These are phyloP conservation scores for Chelonia mydas DNA, from an alignment of 2,797 vertebrate species.

Conservation along the genomic window DNA sequence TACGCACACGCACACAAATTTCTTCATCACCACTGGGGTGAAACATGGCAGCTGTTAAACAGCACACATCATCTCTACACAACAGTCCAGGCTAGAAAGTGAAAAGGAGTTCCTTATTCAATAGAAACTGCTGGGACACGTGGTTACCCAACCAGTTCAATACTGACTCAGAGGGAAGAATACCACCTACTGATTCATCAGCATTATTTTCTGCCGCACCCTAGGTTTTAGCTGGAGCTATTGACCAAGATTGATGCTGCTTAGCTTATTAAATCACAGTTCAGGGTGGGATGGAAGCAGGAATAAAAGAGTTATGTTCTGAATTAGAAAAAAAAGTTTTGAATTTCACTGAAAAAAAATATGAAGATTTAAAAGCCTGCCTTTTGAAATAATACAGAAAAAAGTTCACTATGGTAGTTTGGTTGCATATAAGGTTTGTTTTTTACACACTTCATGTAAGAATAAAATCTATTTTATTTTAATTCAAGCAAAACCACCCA, in stretches of 20 bases:
- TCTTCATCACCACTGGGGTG: background rate
- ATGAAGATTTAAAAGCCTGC: background rate
- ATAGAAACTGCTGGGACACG: background rate
- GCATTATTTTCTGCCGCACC: background rate
- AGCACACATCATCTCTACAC: background rate
- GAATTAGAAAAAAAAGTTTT: background rate
- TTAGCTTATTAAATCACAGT: background rate
- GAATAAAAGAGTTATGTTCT: background rate
- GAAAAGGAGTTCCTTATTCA: background rate
- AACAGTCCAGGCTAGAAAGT: background rate
- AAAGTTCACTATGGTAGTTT: background rate
- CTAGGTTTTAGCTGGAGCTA: background rate
- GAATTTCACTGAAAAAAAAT: background rate
- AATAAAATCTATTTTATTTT: background rate
- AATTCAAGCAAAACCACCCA: background rate
- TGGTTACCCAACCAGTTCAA: background rate
- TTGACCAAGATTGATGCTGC: background rate
- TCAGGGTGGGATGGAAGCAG: accelerated
- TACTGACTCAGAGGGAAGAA: background rate
- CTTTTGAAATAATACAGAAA: background rate
- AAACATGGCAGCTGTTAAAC: background rate
- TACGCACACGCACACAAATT: background rate
- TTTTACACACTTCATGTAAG: background rate
- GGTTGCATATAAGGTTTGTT: background rate
- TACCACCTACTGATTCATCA: background rate